Evolutionary conservation across 2,113 vertebrate genomes (phyloP).

Genomic region (Tupaia chinensis): DNA sequence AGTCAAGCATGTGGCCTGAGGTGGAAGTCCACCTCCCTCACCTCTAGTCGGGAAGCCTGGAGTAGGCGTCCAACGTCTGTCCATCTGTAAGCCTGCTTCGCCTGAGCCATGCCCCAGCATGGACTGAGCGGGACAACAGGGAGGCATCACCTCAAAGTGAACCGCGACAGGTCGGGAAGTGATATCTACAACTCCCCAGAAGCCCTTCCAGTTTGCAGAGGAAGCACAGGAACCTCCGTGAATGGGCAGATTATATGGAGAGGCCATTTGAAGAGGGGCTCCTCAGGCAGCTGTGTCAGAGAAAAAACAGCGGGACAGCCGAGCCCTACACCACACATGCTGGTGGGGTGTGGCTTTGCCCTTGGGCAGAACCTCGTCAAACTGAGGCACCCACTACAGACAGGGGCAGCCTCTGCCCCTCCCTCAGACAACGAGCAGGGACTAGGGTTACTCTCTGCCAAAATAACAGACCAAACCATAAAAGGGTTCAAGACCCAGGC

Average conservation of each 20-base stretch:
- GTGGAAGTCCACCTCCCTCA: background rate
- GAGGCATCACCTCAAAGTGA: background rate
- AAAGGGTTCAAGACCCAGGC: background rate
- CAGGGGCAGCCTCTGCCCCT: background rate
- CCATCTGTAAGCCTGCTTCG: background rate
- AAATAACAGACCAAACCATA: background rate
- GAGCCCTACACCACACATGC: too few relatives aligned
- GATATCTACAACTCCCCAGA: too few relatives aligned
- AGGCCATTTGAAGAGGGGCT: background rate
- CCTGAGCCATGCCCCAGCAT: too few relatives aligned
- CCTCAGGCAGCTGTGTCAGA: too few relatives aligned
- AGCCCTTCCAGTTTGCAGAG: background rate
- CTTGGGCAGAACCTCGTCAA: background rate
- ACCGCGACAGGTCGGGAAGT: background rate
- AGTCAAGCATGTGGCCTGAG: accelerated
- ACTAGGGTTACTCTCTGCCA: background rate
- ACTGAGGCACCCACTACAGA: background rate
- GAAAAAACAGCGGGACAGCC: too few relatives aligned
- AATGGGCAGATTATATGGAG: background rate
- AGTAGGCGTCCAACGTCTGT: background rate
- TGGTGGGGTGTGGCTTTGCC: too few relatives aligned
- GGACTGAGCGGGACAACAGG: background rate
- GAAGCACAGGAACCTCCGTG: background rate
- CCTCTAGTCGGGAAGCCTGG: background rate
- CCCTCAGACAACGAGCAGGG: too few relatives aligned